Evolutionary conservation across 2,888 invertebrate species (phyloP), one percentile per base, ranked within the genome.

Genomic region (Bombylius discolor): DNA sequence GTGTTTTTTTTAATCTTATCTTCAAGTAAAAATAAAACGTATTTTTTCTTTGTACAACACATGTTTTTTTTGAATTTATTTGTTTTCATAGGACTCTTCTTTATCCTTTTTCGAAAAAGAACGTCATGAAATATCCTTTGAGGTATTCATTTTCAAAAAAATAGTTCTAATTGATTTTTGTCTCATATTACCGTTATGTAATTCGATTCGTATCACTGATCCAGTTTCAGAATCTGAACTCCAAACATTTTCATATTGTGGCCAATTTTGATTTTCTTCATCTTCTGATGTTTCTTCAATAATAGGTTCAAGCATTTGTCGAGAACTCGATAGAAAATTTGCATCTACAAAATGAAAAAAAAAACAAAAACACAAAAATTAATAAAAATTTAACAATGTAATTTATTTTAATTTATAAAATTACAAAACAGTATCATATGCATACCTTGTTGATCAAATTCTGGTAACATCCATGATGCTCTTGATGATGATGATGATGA

Each of bases 221-320:
- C 87, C 88, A 54, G 87, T 85, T 69, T 89, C 89, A 47, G 88
- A 88, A 73, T 89, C 88, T 8, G 78, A 78, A 51, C 78, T 78
- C 71, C 71, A 74, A 33, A 57, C 60, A 52, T 67, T 67, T 39
- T 72, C 71, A 52, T 66, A 68, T 47, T 68, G 68, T 49, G 66
- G 67, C 71, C 72, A 72, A 44, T 68, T 68, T 58, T 67, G 67
- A 46, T 68, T 68, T 58, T 74, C 74, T 63, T 74, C 74, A 63
- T 91, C 90, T 75, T 91, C 90, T 63, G 89, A 88, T 23, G 90
- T 90, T 74, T 91, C 91, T 74, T 91, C 91, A 67, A 89, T 80
- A 70, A 91, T 91, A 34, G 91, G 90, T 74, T 91, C 90, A 76
- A 90, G 79, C 67, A 73, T 70, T 65, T 71, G 72, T 3, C 73